These are phyloP conservation scores for Axea sp. DNA, from an alignment of 2,888 invertebrate genomes.

Conservation along the genomic window DNA sequence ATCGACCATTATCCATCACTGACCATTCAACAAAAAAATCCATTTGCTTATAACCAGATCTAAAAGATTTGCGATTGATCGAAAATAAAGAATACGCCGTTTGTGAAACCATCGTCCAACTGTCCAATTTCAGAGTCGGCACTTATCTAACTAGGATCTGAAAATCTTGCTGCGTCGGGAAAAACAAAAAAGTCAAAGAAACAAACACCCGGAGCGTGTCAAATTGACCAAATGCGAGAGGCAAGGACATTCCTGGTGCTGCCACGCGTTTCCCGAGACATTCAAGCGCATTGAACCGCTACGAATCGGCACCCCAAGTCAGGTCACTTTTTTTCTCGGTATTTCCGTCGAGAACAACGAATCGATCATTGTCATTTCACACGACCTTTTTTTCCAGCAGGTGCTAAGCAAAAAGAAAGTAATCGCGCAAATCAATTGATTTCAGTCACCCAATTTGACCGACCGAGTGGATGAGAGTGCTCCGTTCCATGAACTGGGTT, in stretches of 20 bases:
- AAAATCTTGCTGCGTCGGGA: constrained; percentile 16
- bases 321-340: constrained; percentile 58
- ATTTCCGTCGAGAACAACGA: constrained; percentile 46
- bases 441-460: constrained; percentile 1
- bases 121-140: neutral
- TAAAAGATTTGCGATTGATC: constrained; percentile 39
- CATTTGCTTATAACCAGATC: neutral
- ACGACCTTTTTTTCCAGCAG: constrained; percentile 35
- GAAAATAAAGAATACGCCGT: constrained; percentile 4
- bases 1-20: too few relatives aligned
- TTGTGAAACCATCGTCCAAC: constrained; percentile 12
- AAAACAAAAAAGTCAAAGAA: constrained; percentile 50
- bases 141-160: constrained; percentile 37
- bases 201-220: constrained; percentile 52
- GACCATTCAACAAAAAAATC: too few relatives aligned
- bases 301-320: constrained; percentile 70
- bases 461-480: too few relatives aligned
- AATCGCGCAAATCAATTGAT: neutral
- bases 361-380: constrained; percentile 53
- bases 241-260: constrained; percentile 42
- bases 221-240: constrained; percentile 50
- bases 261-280: constrained; percentile 68
- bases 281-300: constrained; percentile 71
- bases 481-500: constrained; percentile 6
- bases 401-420: constrained; percentile 29